phyloP scores from a whole-genome alignment of 2,113 vertebrate species.

The Calidris pygmaea region DNA sequence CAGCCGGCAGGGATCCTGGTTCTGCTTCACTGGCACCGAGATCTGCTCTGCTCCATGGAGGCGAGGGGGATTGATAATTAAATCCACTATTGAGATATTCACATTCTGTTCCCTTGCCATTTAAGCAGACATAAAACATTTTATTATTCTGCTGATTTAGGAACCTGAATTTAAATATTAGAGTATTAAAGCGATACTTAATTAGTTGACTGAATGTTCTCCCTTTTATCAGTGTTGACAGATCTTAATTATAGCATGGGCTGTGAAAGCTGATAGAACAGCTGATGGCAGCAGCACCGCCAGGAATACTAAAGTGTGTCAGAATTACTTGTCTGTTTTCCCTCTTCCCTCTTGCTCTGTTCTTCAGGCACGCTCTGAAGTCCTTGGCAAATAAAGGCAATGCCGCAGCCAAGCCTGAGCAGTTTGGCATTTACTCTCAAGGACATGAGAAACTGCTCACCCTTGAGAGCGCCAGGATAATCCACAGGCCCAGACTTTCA shows the following conservation, averaged over 20 bases:
- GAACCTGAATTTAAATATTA: conserved; percentile 75
- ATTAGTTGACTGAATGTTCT: conserved; percentile 77
- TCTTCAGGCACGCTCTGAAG: conserved; percentile 51
- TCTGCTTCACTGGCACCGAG: not conserved
- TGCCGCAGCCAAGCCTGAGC: conserved; percentile 11
- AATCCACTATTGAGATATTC: conserved; percentile 58
- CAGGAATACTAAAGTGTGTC: conserved; percentile 66
- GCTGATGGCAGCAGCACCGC: conserved; percentile 66
- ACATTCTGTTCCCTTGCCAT: conserved; percentile 64
- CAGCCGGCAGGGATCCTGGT: not conserved
- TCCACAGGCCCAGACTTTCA: not conserved
- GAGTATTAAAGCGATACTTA: conserved; percentile 75
- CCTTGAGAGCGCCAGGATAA: conserved; percentile 25
- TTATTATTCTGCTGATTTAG: conserved; percentile 73
- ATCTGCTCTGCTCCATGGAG: not conserved
- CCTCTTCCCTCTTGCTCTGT: conserved; percentile 36
- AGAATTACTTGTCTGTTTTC: conserved; percentile 61
- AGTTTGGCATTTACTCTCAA: conserved; percentile 56
- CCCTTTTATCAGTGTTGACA: conserved; percentile 76
- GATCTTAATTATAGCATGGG: conserved; percentile 73
- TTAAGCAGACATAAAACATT: conserved; percentile 72
- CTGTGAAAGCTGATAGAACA: conserved; percentile 70
- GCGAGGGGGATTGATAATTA: conserved; percentile 51
- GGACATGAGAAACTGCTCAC: conserved; percentile 49
- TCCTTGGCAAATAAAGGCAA: conserved; percentile 59